Percentiles rank a stretch among this genome's conserved stretches.
phyloP scores from a whole-genome alignment of 2,113 vertebrate species.

The Antechinus stuartii region DNA sequence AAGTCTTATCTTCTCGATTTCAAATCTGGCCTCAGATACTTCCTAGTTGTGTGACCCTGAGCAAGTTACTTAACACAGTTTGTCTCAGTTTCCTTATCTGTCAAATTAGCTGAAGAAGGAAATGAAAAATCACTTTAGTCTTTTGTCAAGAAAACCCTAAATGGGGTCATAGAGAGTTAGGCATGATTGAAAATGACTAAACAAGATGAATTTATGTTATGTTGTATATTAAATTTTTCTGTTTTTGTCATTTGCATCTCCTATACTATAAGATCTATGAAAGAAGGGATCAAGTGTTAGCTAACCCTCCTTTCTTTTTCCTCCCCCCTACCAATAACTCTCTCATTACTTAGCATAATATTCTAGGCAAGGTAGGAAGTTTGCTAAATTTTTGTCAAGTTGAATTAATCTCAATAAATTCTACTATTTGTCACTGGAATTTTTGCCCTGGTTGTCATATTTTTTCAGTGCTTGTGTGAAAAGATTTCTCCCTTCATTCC shows the following conservation, averaged over 20 bases:
- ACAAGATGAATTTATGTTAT: background rate
- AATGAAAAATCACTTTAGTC: background rate
- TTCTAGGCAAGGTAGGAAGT: background rate
- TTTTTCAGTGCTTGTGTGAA: background rate
- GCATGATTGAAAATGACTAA: background rate
- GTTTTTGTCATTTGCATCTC: background rate
- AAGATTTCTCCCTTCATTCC: background rate
- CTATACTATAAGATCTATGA: background rate
- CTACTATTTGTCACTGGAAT: background rate
- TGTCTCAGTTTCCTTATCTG: background rate
- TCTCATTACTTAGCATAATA: background rate
- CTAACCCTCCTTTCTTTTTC: background rate
- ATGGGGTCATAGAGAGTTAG: background rate
- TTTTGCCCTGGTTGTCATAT: background rate
- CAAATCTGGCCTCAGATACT: background rate
- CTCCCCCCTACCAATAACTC: background rate
- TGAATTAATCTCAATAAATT: background rate
- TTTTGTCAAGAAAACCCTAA: background rate
- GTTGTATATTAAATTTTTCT: background rate
- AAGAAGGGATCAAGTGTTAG: background rate
- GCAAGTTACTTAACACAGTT: background rate
- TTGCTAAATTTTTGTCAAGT: background rate
- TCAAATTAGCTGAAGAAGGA: background rate
- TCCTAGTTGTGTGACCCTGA: background rate
- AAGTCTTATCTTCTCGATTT: background rate